phyloP scores from a whole-genome alignment of 2,888 invertebrate species.

The Pogonocherus hispidulus region DNA sequence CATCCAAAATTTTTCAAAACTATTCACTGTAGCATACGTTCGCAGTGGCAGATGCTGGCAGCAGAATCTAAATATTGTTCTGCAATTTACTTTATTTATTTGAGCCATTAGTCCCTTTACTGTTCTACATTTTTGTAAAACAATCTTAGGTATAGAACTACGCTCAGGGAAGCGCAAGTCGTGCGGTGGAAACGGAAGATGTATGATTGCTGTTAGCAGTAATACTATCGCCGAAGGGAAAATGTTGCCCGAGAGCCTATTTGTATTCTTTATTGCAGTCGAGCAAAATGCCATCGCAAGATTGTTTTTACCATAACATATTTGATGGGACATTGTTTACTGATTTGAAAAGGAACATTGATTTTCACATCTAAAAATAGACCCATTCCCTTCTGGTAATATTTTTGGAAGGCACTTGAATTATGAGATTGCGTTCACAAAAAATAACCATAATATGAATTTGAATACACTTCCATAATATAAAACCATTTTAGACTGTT shows the following conservation, averaged over 20 bases:
- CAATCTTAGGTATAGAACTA: neutral
- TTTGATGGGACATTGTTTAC: neutral
- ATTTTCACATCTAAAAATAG: neutral
- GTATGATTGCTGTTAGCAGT: neutral
- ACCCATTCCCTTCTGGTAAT: neutral
- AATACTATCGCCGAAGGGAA: neutral
- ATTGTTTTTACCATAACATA: neutral
- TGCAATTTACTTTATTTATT: too few species aligned
- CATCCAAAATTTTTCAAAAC: too few species aligned
- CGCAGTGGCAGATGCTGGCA: too few species aligned
- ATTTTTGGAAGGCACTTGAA: too few species aligned
- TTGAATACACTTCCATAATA: too few species aligned
- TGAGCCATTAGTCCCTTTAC: neutral
- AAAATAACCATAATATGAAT: too few species aligned
- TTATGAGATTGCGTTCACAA: too few species aligned
- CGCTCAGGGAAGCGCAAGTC: neutral
- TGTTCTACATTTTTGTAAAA: neutral
- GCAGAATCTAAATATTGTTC: too few species aligned
- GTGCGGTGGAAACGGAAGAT: neutral
- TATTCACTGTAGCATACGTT: too few species aligned
- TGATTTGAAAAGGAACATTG: neutral
- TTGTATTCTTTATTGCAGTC: neutral
- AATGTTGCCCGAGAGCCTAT: conserved; percentile 1
- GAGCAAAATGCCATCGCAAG: neutral
- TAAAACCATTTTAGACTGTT: too few species aligned